Percentiles rank a stretch among this genome's conserved stretches.
Evolutionary conservation across 1,140 invertebrate species (phyloP).

Genomic region (Hermetia illucens): DNA sequence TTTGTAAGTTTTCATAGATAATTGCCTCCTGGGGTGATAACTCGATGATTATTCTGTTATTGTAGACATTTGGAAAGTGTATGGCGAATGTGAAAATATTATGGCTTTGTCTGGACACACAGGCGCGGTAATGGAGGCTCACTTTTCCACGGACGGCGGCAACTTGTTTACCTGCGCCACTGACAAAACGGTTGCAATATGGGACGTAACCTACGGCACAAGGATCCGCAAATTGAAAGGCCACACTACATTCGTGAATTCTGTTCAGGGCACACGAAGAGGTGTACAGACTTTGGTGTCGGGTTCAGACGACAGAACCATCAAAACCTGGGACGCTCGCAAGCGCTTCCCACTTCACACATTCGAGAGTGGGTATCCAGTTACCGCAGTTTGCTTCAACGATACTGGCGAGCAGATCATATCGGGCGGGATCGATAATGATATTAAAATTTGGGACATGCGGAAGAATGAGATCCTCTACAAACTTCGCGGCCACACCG

Average conservation of each 20-base stretch:
- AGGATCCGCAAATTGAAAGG: conserved; percentile 87
- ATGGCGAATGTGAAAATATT: conserved; percentile 96
- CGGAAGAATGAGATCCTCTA: conserved; percentile 81
- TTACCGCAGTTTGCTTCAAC: conserved; percentile 88
- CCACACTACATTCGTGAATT: conserved; percentile 81
- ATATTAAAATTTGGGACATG: conserved; percentile 96
- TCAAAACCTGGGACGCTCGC: conserved; percentile 81
- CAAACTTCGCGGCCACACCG: conserved; percentile 73
- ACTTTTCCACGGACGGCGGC: conserved; percentile 88
- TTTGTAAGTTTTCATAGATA: conserved; percentile 89
- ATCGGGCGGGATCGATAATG: conserved; percentile 92
- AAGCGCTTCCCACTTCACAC: conserved; percentile 63
- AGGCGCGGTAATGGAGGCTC: conserved; percentile 92
- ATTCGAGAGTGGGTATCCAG: conserved; percentile 70
- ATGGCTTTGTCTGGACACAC: conserved; percentile 84
- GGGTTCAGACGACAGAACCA: conserved; percentile 88
- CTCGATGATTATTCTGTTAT: no score
- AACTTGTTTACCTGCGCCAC: conserved; percentile 85
- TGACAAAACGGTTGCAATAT: conserved; percentile 88
- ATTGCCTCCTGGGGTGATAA: no score
- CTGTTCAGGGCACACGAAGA: conserved; percentile 63
- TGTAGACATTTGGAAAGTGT: conserved; percentile 92
- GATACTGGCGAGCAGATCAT: conserved; percentile 87
- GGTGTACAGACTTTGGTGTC: conserved; percentile 83
- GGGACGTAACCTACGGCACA: conserved; percentile 80